Percentiles rank a stretch among this genome's conserved stretches.
phyloP scores from a whole-genome alignment of 2,113 vertebrate species.

The Podarcis muralis region DNA sequence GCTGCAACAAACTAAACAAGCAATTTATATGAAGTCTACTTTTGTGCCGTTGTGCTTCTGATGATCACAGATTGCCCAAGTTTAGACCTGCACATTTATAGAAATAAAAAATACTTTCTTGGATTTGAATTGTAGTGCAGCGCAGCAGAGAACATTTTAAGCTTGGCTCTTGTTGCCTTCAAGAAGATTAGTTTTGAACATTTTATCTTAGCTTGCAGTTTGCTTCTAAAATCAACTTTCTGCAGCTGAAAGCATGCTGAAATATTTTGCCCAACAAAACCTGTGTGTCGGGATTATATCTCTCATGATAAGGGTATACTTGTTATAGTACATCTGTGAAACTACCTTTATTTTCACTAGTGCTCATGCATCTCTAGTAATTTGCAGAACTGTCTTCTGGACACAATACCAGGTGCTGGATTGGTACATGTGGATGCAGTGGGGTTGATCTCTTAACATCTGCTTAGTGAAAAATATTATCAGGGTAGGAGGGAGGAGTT shows the following conservation, averaged over 20 bases:
- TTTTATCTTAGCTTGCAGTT: constrained; percentile 29
- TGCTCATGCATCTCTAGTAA: too few species aligned
- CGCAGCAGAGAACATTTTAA: constrained; percentile 52
- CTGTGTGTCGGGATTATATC: not conserved
- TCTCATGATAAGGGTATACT: not conserved
- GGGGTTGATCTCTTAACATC: not conserved
- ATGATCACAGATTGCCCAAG: constrained; percentile 51
- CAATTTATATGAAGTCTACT: constrained; percentile 17
- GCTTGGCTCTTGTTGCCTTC: constrained; percentile 46
- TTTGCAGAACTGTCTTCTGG: not conserved
- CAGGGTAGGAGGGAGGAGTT: not conserved
- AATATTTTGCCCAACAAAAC: constrained; percentile 42
- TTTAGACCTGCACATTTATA: constrained; percentile 49
- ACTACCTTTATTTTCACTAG: not conserved
- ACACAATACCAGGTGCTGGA: not conserved
- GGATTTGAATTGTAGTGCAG: constrained; percentile 25
- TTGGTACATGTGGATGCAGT: not conserved
- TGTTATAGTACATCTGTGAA: not conserved
- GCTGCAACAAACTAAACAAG: constrained; percentile 17
- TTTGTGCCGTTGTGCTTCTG: not conserved
- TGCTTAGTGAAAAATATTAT: too few species aligned
- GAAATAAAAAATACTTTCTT: constrained; percentile 49
- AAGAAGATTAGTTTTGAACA: constrained; percentile 52
- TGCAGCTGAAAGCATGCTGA: constrained; percentile 41
- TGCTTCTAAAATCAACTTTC: constrained; percentile 53